These are phyloP conservation scores for Rhopalosiphum padi DNA, from an alignment of 1,140 invertebrate genomes.

Conservation along the genomic window DNA sequence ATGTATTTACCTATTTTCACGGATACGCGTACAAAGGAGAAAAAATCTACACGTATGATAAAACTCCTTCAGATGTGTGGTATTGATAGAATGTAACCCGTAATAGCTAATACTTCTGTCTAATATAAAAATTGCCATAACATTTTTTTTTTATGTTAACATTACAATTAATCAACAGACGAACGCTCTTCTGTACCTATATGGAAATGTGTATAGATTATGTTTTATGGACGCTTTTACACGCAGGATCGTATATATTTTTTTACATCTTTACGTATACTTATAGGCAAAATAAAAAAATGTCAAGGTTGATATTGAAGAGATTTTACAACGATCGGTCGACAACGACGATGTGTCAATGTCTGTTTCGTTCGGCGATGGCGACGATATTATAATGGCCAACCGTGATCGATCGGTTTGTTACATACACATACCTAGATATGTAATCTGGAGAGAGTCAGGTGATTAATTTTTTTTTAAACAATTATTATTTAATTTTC, in stretches of 20 bases:
- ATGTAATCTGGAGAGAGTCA: background rate
- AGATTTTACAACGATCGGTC: background rate
- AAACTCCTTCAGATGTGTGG: background rate
- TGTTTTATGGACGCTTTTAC: background rate
- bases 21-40: background rate
- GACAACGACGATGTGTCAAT: background rate
- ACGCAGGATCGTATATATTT: background rate
- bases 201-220: background rate
- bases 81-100: background rate
- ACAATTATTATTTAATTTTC: background rate
- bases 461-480: background rate
- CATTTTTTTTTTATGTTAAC: background rate
- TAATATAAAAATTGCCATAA: slow-evolving; percentile 10
- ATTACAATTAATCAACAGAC: background rate
- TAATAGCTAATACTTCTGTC: slow-evolving; percentile 4
- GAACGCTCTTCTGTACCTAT: background rate
- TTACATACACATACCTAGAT: background rate
- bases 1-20: slow-evolving; percentile 3
- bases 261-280: slow-evolving; percentile 3
- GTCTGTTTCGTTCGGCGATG: background rate
- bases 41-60: background rate
- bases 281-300: background rate
- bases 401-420: background rate
- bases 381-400: background rate
- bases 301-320: background rate